Conservation (phyloP, 2,113 vertebrate species). For the Notothenia rossii region DNA sequence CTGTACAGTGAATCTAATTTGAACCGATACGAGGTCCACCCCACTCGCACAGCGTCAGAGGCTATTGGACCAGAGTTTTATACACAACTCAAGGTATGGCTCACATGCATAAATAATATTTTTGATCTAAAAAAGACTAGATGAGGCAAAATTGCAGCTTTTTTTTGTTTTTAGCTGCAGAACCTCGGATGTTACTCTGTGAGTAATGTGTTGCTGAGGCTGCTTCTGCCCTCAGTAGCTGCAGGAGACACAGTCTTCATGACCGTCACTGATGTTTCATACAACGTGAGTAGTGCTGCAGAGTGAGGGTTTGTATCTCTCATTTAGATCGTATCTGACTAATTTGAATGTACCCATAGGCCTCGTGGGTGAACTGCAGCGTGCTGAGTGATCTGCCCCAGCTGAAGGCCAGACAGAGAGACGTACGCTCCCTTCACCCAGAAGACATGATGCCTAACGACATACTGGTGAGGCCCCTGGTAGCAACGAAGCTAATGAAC, state of each 20-base stretch:
- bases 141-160: neutral
- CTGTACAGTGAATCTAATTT: slow-evolving; percentile 88
- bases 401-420: slow-evolving; percentile 74
- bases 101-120: neutral
- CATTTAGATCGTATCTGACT: slow-evolving; percentile 15
- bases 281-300: slow-evolving; percentile 86
- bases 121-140: neutral
- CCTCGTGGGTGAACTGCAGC: slow-evolving; percentile 85
- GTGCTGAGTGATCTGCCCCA: slow-evolving; percentile 76
- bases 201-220: slow-evolving; percentile 84
- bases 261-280: slow-evolving; percentile 84
- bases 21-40: slow-evolving; percentile 92
- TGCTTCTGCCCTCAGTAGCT: slow-evolving; percentile 88
- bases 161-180: slow-evolving; percentile 85
- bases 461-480: slow-evolving; percentile 84
- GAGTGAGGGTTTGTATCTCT: neutral
- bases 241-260: slow-evolving; percentile 86
- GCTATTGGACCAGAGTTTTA: slow-evolving; percentile 90
- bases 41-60: slow-evolving; percentile 83
- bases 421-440: slow-evolving; percentile 82
- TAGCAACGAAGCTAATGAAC: neutral
- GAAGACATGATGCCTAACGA: slow-evolving; percentile 87
- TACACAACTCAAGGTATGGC: slow-evolving; percentile 88
- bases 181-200: slow-evolving; percentile 91
- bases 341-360: slow-evolving; percentile 68